Percentiles rank a stretch among this genome's conserved stretches.
Evolutionary conservation across 2,888 invertebrate genomes (phyloP).

Genomic region (Hydriomena furcata): DNA sequence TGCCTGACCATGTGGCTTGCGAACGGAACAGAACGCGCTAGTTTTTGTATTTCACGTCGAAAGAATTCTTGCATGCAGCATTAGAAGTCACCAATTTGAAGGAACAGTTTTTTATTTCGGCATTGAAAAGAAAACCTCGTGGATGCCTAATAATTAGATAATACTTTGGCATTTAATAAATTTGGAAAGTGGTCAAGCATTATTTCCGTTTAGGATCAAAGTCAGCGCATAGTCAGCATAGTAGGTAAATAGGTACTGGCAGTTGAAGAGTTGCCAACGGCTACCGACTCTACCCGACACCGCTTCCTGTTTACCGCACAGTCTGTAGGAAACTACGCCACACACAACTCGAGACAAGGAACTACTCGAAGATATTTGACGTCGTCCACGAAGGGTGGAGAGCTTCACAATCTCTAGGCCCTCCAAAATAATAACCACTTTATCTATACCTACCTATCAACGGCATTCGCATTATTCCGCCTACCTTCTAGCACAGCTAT

Average conservation of each 20-base stretch:
- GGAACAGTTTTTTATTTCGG: too few relatives aligned
- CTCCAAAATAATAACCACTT: too few relatives aligned
- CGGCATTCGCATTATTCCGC: too few relatives aligned
- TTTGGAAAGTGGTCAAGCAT: background rate
- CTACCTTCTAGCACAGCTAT: too few relatives aligned
- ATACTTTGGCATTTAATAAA: too few relatives aligned
- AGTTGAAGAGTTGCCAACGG: slow-evolving; percentile 73
- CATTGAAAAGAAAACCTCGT: too few relatives aligned
- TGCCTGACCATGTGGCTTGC: slow-evolving; percentile 68
- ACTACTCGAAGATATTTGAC: slow-evolving; percentile 1
- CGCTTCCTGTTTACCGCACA: slow-evolving; percentile 74
- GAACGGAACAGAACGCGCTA: slow-evolving; percentile 59
- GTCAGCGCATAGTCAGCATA: slow-evolving; percentile 35
- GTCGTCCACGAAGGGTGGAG: background rate
- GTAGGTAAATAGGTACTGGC: slow-evolving; percentile 52
- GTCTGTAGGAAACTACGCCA: slow-evolving; percentile 47
- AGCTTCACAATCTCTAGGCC: too few relatives aligned
- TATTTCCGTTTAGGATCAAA: too few relatives aligned
- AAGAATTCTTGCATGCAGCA: too few relatives aligned
- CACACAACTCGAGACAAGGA: slow-evolving; percentile 24
- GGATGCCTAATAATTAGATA: too few relatives aligned
- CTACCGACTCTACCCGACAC: slow-evolving; percentile 55
- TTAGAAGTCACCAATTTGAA: too few relatives aligned
- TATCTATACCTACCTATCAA: too few relatives aligned
- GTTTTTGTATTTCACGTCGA: slow-evolving; percentile 51